Conservation (phyloP, 2,888 invertebrate species). For the Hermaeophaga mercurialis region DNA sequence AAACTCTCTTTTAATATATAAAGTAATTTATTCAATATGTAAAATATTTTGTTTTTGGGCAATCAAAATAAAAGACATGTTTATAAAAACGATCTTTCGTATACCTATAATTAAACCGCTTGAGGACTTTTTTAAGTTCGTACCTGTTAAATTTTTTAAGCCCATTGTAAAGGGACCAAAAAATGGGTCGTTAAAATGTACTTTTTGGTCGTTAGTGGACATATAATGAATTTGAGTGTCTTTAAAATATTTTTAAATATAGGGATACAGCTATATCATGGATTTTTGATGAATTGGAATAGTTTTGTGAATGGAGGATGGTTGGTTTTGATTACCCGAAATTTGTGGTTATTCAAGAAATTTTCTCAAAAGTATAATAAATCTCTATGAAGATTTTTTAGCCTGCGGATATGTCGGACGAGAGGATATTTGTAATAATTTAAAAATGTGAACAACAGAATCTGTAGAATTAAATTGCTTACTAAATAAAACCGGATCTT, state of each 20-base stretch:
- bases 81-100: too few relatives aligned
- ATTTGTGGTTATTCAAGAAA: constrained; percentile 1
- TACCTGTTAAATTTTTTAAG: constrained; percentile 1
- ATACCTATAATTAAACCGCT: too few relatives aligned
- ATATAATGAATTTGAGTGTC: constrained; percentile 27
- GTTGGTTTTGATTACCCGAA: background rate
- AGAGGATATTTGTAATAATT: too few relatives aligned
- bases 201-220: constrained; percentile 41
- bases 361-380: background rate
- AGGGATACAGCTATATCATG: constrained; percentile 17
- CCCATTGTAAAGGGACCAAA: constrained; percentile 11
- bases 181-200: constrained; percentile 39
- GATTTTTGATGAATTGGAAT: constrained; percentile 16
- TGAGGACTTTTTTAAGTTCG: too few relatives aligned
- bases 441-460: too few relatives aligned
- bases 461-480: too few relatives aligned
- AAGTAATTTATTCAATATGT: too few relatives aligned
- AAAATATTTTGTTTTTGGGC: too few relatives aligned
- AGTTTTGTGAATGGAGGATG: constrained; percentile 17
- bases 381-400: constrained; percentile 1
- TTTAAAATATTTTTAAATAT: constrained; percentile 26
- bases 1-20: too few relatives aligned
- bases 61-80: too few relatives aligned
- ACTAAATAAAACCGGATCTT: too few relatives aligned
- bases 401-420: too few relatives aligned